phyloP scores from a whole-genome alignment of 2,888 invertebrate genomes.

The Brachyptera putata region DNA sequence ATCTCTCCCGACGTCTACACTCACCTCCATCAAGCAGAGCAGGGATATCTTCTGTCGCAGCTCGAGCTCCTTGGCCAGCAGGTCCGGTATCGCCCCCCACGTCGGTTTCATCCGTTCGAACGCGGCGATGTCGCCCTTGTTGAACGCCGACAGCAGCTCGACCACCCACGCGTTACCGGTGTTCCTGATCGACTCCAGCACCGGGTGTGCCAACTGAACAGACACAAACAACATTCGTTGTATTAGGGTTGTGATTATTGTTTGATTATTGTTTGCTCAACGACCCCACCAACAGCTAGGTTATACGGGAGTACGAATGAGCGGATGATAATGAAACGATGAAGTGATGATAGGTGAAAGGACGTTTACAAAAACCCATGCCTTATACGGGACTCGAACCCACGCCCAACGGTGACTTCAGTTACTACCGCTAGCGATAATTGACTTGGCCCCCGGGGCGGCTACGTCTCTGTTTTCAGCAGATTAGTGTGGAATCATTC shows the following conservation, averaged over 20 bases:
- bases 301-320: no score
- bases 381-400: no score
- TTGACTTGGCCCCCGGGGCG: no score
- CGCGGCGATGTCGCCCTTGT: slow-evolving; percentile 74
- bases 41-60: slow-evolving; percentile 91
- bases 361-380: no score
- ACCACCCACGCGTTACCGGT: slow-evolving; percentile 84
- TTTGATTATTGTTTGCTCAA: no score
- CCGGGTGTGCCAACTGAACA: slow-evolving; percentile 87
- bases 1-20: no score
- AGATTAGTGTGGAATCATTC: slow-evolving; percentile 1
- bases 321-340: no score
- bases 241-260: neutral
- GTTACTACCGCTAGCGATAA: no score
- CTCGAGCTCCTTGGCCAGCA: slow-evolving; percentile 73
- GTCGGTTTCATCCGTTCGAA: slow-evolving; percentile 67
- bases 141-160: slow-evolving; percentile 81
- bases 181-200: slow-evolving; percentile 76
- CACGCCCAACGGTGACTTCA: no score
- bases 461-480: neutral
- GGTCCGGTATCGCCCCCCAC: slow-evolving; percentile 78
- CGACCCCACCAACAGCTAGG: no score
- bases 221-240: no score
- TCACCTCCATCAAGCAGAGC: slow-evolving; percentile 90
- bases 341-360: no score